phyloP scores from a whole-genome alignment of 1,140 invertebrate species.

The Pentalonia nigronervosa region DNA sequence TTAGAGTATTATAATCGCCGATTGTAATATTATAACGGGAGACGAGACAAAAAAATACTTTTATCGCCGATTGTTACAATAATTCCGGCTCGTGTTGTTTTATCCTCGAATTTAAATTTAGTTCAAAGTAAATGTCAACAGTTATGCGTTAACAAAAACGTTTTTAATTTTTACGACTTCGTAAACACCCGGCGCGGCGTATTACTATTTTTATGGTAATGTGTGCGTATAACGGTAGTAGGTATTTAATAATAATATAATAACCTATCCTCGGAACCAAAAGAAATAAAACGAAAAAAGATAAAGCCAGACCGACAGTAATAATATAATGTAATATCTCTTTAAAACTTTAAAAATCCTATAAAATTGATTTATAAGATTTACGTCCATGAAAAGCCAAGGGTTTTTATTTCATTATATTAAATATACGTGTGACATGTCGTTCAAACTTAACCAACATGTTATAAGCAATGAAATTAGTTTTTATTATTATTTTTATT shows the following conservation, averaged over 20 bases:
- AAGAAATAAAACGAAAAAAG: conserved; percentile 11
- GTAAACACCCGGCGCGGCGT: neutral
- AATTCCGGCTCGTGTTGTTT: neutral
- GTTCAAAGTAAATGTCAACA: neutral
- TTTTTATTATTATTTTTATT: conserved; percentile 26
- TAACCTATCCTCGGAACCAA: neutral
- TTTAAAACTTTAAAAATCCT: conserved; percentile 30
- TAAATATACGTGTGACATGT: neutral
- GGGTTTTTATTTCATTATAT: conserved; percentile 5
- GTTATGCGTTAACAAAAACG: neutral
- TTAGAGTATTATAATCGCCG: neutral
- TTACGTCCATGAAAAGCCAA: neutral
- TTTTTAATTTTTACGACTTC: conserved; percentile 35
- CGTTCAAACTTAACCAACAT: conserved; percentile 1
- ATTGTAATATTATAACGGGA: neutral
- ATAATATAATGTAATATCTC: conserved; percentile 19
- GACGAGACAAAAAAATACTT: neutral
- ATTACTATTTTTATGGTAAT: conserved; percentile 21
- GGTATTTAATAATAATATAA: neutral
- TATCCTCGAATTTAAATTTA: conserved; percentile 23
- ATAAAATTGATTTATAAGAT: conserved; percentile 38
- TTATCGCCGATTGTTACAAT: neutral
- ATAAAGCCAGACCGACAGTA: conserved; percentile 5
- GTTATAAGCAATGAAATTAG: conserved; percentile 13
- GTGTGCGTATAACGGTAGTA: neutral